Percentiles rank a stretch among this genome's conserved stretches.
These are phyloP conservation scores for Melopsittacus undulatus DNA, from an alignment of 2,797 vertebrate species.

Conservation along the genomic window DNA sequence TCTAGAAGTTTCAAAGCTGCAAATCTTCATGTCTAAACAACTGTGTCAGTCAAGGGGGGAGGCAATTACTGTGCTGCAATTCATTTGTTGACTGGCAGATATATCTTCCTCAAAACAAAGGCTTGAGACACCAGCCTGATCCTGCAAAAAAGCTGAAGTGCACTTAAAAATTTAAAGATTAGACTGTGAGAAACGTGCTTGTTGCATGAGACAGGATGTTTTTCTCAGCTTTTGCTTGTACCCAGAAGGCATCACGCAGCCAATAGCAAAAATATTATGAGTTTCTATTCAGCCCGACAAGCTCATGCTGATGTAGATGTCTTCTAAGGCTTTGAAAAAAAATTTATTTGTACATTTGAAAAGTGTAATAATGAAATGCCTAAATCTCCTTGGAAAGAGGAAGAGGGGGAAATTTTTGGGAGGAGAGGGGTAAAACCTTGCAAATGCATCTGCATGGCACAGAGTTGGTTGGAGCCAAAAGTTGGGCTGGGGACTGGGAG, in stretches of 20 bases:
- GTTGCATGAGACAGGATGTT: neutral
- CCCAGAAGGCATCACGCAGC: conserved; percentile 26
- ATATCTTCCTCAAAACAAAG: conserved; percentile 19
- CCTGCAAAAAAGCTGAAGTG: neutral
- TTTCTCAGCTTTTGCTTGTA: neutral
- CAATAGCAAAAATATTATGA: neutral
- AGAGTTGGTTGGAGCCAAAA: neutral
- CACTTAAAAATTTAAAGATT: conserved; percentile 42
- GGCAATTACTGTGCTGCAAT: conserved; percentile 1
- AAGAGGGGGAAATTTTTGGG: neutral
- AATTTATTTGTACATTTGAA: neutral
- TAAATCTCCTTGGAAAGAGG: neutral
- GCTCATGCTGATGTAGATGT: neutral
- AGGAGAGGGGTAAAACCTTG: neutral
- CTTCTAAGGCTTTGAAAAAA: neutral
- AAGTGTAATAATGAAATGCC: neutral
- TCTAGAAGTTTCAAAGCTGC: conserved; percentile 12
- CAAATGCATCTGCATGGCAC: neutral
- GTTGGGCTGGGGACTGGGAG: neutral
- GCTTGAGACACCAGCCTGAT: neutral
- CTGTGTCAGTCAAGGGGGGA: neutral
- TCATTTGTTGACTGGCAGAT: conserved; percentile 32
- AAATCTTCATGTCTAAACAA: conserved; percentile 27
- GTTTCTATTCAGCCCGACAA: neutral
- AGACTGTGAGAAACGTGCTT: neutral